These are phyloP conservation scores for Graphium colonna DNA, from an alignment of 2,888 invertebrate genomes.

Conservation along the genomic window DNA sequence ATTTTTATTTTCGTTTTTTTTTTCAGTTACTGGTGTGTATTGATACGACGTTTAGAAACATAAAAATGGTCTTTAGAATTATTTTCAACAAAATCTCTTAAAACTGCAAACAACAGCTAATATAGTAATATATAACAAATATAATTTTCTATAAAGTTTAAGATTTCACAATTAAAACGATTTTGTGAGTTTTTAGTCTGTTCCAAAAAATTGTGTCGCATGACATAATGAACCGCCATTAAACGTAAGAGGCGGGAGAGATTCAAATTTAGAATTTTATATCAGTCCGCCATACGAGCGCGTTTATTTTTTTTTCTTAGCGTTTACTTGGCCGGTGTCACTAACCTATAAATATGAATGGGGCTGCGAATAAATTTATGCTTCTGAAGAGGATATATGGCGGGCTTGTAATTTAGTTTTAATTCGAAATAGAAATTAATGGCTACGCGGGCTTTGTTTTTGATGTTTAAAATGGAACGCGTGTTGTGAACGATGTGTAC, in stretches of 20 bases:
- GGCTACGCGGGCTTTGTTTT: background rate
- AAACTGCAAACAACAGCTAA: too few relatives aligned
- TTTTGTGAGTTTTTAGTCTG: background rate
- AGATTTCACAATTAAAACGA: background rate
- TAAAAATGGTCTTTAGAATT: too few relatives aligned
- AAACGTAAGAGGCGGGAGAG: constrained; percentile 45
- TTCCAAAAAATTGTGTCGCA: constrained; percentile 35
- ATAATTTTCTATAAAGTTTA: background rate
- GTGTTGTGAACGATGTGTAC: too few relatives aligned
- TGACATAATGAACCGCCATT: constrained; percentile 50
- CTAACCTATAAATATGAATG: constrained; percentile 64
- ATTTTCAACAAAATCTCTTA: background rate
- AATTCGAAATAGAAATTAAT: background rate
- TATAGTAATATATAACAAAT: background rate
- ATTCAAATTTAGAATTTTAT: constrained; percentile 75
- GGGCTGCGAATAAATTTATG: constrained; percentile 48
- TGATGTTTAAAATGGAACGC: background rate
- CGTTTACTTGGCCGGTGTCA: constrained; percentile 56
- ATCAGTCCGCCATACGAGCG: constrained; percentile 47
- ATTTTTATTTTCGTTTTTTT: background rate
- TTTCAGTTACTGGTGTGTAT: too few relatives aligned
- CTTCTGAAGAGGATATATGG: background rate
- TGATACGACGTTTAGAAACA: background rate
- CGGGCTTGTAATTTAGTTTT: background rate
- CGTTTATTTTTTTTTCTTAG: constrained; percentile 49